Percentiles rank a stretch among this genome's conserved stretches.
phyloP scores from a whole-genome alignment of 2,888 invertebrate genomes.

The Coremacera marginata region DNA sequence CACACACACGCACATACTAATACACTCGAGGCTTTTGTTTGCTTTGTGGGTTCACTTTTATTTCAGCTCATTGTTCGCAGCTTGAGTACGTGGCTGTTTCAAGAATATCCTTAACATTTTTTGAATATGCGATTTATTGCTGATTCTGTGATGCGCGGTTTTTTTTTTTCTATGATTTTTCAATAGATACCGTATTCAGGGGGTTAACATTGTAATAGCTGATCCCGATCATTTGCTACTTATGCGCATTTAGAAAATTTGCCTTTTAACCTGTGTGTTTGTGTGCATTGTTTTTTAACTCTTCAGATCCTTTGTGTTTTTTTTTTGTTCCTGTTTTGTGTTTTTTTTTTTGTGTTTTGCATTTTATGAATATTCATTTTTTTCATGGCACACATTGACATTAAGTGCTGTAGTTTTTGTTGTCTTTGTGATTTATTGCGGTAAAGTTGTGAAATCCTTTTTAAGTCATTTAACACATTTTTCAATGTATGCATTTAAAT shows the following conservation, averaged over 20 bases:
- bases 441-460: constrained; percentile 46
- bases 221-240: constrained; percentile 30
- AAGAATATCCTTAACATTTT: constrained; percentile 5
- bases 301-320: constrained; percentile 13
- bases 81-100: constrained; percentile 10
- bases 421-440: constrained; percentile 49
- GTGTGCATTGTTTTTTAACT: constrained; percentile 9
- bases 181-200: neutral
- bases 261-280: constrained; percentile 58
- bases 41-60: constrained; percentile 31
- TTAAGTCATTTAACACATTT: constrained; percentile 47
- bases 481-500: constrained; percentile 34
- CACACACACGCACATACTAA: neutral
- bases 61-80: constrained; percentile 14
- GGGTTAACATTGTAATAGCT: neutral
- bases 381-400: constrained; percentile 12
- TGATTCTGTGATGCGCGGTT: constrained; percentile 38
- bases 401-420: constrained; percentile 15
- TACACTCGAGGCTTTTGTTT: constrained; percentile 39
- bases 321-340: neutral
- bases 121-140: constrained; percentile 47
- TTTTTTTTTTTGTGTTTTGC: neutral
- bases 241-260: constrained; percentile 57
- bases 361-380: constrained; percentile 25
- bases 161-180: neutral